phyloP scores from a whole-genome alignment of 1,140 invertebrate genomes.

The Sinonovacula constricta region DNA sequence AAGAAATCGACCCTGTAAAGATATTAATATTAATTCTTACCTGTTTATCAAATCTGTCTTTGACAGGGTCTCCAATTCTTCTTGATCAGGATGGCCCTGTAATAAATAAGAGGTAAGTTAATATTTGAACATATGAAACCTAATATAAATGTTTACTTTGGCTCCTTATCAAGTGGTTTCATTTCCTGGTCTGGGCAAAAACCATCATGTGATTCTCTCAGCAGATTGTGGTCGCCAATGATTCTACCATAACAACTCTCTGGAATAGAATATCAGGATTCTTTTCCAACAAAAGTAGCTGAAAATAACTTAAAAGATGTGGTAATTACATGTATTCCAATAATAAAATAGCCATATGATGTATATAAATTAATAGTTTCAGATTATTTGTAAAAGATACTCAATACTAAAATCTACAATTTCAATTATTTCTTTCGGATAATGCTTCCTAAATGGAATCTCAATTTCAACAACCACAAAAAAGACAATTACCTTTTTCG shows the following conservation, averaged over 20 bases:
- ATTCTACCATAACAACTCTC: not conserved
- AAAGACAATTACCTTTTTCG: slow-evolving; percentile 67
- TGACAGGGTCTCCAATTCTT: slow-evolving; percentile 57
- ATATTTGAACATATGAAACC: not conserved
- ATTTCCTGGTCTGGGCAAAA: not conserved
- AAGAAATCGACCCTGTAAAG: too few relatives aligned
- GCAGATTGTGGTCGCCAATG: not conserved
- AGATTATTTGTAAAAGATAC: not conserved
- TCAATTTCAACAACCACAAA: slow-evolving; percentile 74
- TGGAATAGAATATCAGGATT: not conserved
- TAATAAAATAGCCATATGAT: too few relatives aligned
- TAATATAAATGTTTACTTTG: not conserved
- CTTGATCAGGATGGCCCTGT: slow-evolving; percentile 59
- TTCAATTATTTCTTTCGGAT: not conserved
- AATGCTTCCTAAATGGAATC: slow-evolving; percentile 59
- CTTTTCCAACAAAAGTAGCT: not conserved
- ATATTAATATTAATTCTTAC: slow-evolving; percentile 30
- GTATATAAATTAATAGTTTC: not conserved
- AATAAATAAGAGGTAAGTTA: slow-evolving; percentile 25
- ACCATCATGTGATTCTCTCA: not conserved
- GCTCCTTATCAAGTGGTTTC: not conserved
- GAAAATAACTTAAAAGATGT: not conserved
- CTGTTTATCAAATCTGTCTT: slow-evolving; percentile 54
- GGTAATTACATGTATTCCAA: not conserved
- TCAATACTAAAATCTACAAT: slow-evolving; percentile 6